phyloP scores from a whole-genome alignment of 2,888 invertebrate genomes.

The Synergus laeviventris region DNA sequence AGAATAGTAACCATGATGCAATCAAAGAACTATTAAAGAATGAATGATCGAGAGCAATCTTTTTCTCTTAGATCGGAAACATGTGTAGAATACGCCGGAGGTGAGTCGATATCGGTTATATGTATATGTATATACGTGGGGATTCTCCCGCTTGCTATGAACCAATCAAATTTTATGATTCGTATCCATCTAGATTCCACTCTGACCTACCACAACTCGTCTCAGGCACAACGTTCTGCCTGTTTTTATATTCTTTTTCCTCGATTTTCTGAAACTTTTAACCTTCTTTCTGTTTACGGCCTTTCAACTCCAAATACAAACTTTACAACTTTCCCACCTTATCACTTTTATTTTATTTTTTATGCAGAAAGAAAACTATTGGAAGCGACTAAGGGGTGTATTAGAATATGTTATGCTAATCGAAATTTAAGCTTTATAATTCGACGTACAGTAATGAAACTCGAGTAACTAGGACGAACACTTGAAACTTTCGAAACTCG shows the following conservation, averaged over 20 bases:
- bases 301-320: conserved; percentile 33
- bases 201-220: conserved; percentile 65
- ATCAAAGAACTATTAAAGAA: conserved; percentile 52
- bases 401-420: conserved; percentile 16
- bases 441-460: background rate
- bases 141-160: conserved; percentile 59
- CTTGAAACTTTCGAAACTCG: conserved; percentile 19
- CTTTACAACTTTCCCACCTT: conserved; percentile 13
- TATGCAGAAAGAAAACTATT: conserved; percentile 12
- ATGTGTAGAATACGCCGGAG: conserved; percentile 60
- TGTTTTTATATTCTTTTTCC: conserved; percentile 52
- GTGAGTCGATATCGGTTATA: conserved; percentile 63
- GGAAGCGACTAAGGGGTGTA: conserved; percentile 6
- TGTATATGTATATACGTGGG: conserved; percentile 57
- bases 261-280: conserved; percentile 46
- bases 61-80: conserved; percentile 52
- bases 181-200: conserved; percentile 66
- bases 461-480: conserved; percentile 2
- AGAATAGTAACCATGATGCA: too few relatives aligned
- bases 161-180: conserved; percentile 75
- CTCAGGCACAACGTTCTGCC: conserved; percentile 58
- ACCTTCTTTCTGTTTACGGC: conserved; percentile 25
- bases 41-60: conserved; percentile 62
- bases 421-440: conserved; percentile 16
- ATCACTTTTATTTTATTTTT: conserved; percentile 7